phyloP scores from a whole-genome alignment of 2,797 vertebrate genomes.

The Dallia pectoralis region DNA sequence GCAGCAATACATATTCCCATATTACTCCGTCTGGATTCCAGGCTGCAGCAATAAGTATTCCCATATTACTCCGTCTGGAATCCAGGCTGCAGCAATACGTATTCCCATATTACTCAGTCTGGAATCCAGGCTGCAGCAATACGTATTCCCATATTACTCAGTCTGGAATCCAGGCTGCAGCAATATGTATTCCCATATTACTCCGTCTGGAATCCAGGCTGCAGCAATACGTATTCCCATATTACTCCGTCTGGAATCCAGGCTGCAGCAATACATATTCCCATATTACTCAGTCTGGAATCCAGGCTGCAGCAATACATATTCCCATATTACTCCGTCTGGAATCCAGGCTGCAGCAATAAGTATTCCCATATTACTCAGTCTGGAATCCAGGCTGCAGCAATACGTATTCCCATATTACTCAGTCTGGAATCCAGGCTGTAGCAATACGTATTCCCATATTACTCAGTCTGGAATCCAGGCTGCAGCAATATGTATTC shows the following conservation, averaged over 20 bases:
- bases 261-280: neutral
- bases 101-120: neutral
- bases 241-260: neutral
- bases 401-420: neutral
- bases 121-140: neutral
- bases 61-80: neutral
- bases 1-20: neutral
- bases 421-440: too few species aligned
- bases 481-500: neutral
- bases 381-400: neutral
- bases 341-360: too few species aligned
- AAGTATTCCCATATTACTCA: neutral
- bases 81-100: too few species aligned
- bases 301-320: neutral
- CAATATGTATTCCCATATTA: neutral
- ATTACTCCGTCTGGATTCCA: neutral
- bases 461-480: neutral
- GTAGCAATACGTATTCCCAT: too few species aligned
- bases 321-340: neutral
- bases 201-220: neutral
- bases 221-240: neutral
- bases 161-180: too few species aligned
- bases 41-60: neutral
- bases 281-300: neutral
- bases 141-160: neutral